phyloP scores from a whole-genome alignment of 2,113 vertebrate species.

The Gnathonemus longibarbis region DNA sequence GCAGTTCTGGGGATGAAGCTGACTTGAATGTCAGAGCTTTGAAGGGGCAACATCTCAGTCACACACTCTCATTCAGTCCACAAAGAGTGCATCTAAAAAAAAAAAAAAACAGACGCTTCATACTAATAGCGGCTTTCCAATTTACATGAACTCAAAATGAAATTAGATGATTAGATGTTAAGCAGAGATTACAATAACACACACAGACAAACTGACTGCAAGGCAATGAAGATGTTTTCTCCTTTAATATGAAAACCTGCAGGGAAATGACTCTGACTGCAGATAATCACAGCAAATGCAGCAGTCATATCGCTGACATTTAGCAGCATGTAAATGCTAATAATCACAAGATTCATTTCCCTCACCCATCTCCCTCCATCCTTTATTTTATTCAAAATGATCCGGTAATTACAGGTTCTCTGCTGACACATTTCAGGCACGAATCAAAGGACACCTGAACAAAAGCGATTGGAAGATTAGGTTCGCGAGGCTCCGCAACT shows the following conservation, averaged over 20 bases:
- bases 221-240: neutral
- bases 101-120: neutral
- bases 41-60: neutral
- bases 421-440: neutral
- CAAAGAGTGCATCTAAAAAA: neutral
- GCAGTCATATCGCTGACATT: constrained; percentile 64
- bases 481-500: neutral
- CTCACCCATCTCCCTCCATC: constrained; percentile 40
- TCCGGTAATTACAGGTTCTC: neutral
- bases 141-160: neutral
- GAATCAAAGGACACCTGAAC: constrained; percentile 11
- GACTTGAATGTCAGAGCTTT: neutral
- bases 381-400: constrained; percentile 12
- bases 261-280: constrained; percentile 78
- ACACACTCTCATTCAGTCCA: neutral
- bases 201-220: neutral
- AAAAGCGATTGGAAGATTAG: neutral
- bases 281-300: constrained; percentile 60
- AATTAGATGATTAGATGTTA: neutral
- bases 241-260: constrained; percentile 68
- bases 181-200: neutral
- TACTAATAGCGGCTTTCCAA: neutral
- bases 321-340: constrained; percentile 79
- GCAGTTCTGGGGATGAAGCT: neutral
- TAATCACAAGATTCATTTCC: constrained; percentile 52